phyloP scores from a whole-genome alignment of 1,140 invertebrate genomes.

The Cydia pomonella region DNA sequence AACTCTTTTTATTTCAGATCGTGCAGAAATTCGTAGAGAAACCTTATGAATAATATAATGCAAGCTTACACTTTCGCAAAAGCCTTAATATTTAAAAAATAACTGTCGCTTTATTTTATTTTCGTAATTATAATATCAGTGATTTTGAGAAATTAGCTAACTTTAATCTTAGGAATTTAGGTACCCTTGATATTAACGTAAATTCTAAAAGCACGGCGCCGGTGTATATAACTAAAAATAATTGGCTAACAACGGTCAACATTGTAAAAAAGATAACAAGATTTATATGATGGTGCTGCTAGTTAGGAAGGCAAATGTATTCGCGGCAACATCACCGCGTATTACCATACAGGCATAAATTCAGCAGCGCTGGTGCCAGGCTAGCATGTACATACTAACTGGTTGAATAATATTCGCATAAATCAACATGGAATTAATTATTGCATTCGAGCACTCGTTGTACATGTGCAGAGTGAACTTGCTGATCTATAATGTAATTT shows the following conservation, averaged over 20 bases:
- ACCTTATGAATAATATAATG: too few species aligned
- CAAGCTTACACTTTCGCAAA: too few species aligned
- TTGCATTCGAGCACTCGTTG: constrained; percentile 20
- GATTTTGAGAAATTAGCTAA: too few species aligned
- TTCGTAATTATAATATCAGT: too few species aligned
- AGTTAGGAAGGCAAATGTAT: constrained; percentile 29
- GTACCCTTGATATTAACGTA: too few species aligned
- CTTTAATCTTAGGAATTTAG: too few species aligned
- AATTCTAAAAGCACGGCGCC: too few species aligned
- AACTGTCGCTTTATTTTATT: too few species aligned
- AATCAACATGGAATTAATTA: constrained; percentile 31
- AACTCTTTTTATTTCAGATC: too few species aligned
- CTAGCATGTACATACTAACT: constrained; percentile 30
- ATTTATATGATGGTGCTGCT: constrained; percentile 29
- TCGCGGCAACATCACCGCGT: constrained; percentile 23
- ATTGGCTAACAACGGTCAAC: constrained; percentile 14
- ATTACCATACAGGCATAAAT: constrained; percentile 33
- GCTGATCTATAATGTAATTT: not conserved
- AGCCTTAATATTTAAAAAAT: too few species aligned
- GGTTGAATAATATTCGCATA: constrained; percentile 31
- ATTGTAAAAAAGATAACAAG: constrained; percentile 26
- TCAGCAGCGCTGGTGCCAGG: constrained; percentile 20
- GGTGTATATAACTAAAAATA: constrained; percentile 13
- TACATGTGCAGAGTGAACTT: constrained; percentile 11
- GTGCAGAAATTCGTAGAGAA: too few species aligned